phyloP scores from a whole-genome alignment of 2,113 vertebrate genomes.

The Murina feae region DNA sequence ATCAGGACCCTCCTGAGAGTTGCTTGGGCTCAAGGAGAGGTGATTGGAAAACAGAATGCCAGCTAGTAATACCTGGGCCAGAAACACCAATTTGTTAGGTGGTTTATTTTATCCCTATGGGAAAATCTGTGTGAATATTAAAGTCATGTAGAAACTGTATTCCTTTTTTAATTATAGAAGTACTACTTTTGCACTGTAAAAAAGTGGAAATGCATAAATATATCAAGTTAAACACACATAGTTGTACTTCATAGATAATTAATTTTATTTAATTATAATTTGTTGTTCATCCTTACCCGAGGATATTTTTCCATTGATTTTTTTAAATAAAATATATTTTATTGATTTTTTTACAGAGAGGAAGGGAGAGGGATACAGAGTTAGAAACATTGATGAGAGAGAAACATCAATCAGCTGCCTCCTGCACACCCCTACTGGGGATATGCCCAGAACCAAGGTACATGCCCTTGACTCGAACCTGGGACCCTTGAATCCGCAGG shows the following conservation, averaged over 20 bases:
- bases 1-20: background rate
- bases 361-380: too few relatives aligned
- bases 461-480: too few relatives aligned
- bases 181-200: background rate
- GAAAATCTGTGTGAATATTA: background rate
- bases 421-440: too few relatives aligned
- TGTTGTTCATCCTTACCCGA: too few relatives aligned
- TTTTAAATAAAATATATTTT: too few relatives aligned
- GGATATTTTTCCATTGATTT: too few relatives aligned
- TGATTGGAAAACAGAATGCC: background rate
- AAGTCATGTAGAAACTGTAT: background rate
- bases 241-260: background rate
- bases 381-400: too few relatives aligned
- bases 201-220: background rate
- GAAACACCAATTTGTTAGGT: background rate
- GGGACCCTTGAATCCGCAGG: too few relatives aligned
- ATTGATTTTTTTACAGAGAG: too few relatives aligned
- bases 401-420: too few relatives aligned
- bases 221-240: background rate
- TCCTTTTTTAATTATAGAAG: background rate
- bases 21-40: background rate
- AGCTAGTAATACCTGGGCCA: background rate
- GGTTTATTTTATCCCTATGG: background rate
- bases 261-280: background rate
- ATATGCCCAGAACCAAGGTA: too few relatives aligned